These are phyloP conservation scores for Synergus laeviventris DNA, from an alignment of 2,888 invertebrate genomes.

Conservation along the genomic window DNA sequence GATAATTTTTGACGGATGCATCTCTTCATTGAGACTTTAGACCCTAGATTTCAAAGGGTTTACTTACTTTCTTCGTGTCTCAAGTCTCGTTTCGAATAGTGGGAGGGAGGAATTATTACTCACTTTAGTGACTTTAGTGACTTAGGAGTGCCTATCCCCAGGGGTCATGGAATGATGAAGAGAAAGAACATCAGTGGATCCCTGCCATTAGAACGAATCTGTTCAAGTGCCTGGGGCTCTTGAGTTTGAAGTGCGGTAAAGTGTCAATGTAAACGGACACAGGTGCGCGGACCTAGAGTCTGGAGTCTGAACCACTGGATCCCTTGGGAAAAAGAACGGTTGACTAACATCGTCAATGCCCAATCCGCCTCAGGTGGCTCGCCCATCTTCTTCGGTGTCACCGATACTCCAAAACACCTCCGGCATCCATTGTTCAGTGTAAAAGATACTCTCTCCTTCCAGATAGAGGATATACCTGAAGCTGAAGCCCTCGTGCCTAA, in stretches of 20 bases:
- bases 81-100: not conserved
- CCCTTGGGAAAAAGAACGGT: constrained; percentile 16
- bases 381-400: constrained; percentile 64
- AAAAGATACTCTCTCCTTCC: constrained; percentile 62
- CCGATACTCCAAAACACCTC: constrained; percentile 68
- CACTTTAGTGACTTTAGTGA: constrained; percentile 14
- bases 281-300: constrained; percentile 15
- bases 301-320: not conserved
- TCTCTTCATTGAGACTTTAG: not conserved
- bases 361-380: constrained; percentile 61
- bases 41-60: not conserved
- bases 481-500: not conserved
- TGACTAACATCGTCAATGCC: constrained; percentile 22
- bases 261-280: constrained; percentile 27
- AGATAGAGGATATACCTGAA: constrained; percentile 15
- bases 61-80: not conserved
- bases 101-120: not conserved
- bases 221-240: constrained; percentile 26
- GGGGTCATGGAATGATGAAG: constrained; percentile 13
- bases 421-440: constrained; percentile 59
- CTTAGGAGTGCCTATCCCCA: constrained; percentile 18
- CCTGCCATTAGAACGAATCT: constrained; percentile 19
- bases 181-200: constrained; percentile 15
- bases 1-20: not conserved
- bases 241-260: constrained; percentile 1